Evolutionary conservation across 1,140 invertebrate species (phyloP).

Genomic region (Eumeta japonica): DNA sequence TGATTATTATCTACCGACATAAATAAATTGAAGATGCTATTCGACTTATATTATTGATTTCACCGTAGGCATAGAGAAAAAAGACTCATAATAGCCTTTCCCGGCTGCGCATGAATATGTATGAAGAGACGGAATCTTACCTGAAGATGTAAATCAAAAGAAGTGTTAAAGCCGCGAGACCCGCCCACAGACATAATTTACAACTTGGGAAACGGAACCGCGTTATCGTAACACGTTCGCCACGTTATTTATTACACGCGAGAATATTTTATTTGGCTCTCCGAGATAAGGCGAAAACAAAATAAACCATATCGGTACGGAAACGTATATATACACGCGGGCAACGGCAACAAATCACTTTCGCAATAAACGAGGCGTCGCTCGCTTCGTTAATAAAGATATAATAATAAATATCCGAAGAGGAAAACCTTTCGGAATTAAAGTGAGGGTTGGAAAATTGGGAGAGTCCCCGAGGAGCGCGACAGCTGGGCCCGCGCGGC

Average conservation of each 20-base stretch:
- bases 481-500: conserved; percentile 36
- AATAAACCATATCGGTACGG: no score
- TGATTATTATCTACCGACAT: no score
- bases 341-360: conserved; percentile 33
- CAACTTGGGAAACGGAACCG: conserved; percentile 10
- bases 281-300: no score
- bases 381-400: conserved; percentile 47
- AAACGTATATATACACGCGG: no score
- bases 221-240: conserved; percentile 22
- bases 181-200: conserved; percentile 23
- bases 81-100: no score
- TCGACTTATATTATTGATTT: no score
- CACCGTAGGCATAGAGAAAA: no score
- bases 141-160: no score
- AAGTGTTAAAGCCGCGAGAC: no score
- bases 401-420: conserved; percentile 51
- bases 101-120: no score
- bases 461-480: conserved; percentile 42
- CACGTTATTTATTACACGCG: conserved; percentile 24
- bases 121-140: no score
- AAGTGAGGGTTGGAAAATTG: conserved; percentile 53
- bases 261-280: conserved; percentile 31
- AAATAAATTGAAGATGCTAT: no score
- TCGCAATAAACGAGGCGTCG: conserved; percentile 36
- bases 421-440: conserved; percentile 47